Base-by-base conservation (phyloP, 2,888 invertebrate species). In the Cyclophora punctaria region DNA sequence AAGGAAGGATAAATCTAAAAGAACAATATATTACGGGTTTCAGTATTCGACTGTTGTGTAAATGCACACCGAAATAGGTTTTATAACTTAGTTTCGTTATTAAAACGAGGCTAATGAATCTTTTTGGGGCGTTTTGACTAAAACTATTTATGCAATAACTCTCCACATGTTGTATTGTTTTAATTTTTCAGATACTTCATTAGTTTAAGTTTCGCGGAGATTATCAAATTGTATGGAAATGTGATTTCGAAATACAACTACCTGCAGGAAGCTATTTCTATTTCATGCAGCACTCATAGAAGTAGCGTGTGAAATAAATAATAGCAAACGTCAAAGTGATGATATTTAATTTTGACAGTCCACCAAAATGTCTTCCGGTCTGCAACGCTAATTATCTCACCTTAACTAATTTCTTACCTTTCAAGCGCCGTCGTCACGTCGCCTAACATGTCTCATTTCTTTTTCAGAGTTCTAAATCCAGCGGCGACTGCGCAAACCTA, bases 401-500 rank as follows among this genome's bases (percentile, higher is more conserved):
- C 79, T 81, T 78, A 64, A 68, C 75, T 72, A 73, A 79, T 79
- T 69, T 63, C 69, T 66, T 70, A 72, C 70, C 70, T 70, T 62
- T 61, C 64, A 62, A 62, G 50, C 58, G 55, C 59, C 58, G 60
- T 60, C 63, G 62, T 65, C 70, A 69, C 69, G 63, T 71, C 68
- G 63, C 67, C 78, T 82, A 71, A 84, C 73, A 62, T 58, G 56
- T 70, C 58, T 73, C 76, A 67, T 83, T 84, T 82, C 72, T 81
- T 83, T 83, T 86, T 72, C 85, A 85, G 86, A 61, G 70, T 67
- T 78, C 78, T 75, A 83, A 80, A 78, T 78, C 73, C 75, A 69
- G 67, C 73, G 63, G 61, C 57, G 57, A 57, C 67, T 53, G 66
- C 62, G 73, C 71, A 64, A 67, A 73, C 59, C 69, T 69, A 68